A percentile compares a stretch with the other conserved stretches of the same genome.
Evolutionary conservation across 2,888 invertebrate species (phyloP).

Genomic region (Lasioglossum pauxillum): DNA sequence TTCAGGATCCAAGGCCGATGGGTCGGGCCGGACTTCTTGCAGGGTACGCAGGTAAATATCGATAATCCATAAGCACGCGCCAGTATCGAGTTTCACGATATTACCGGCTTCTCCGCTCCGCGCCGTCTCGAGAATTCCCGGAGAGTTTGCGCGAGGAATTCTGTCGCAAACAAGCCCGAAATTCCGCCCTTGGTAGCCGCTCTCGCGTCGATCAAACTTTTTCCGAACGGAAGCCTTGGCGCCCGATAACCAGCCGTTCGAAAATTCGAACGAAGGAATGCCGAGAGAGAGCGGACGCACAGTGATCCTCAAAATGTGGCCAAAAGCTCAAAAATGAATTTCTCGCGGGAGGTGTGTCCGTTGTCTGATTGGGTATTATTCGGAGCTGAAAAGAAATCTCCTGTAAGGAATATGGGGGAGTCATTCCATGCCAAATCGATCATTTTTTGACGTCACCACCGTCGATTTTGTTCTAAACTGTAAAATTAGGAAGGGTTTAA

Average conservation of each 20-base stretch:
- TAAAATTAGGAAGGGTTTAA: too few relatives aligned
- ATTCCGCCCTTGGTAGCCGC: slow-evolving; percentile 34
- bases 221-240: neutral
- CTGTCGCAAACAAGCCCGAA: slow-evolving; percentile 36
- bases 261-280: neutral
- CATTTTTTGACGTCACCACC: too few relatives aligned
- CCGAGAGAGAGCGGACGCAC: neutral
- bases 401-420: too few relatives aligned
- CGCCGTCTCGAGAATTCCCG: slow-evolving; percentile 53
- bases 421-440: too few relatives aligned
- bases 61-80: slow-evolving; percentile 64
- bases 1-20: slow-evolving; percentile 57
- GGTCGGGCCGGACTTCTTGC: slow-evolving; percentile 5
- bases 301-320: neutral
- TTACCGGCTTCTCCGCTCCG: slow-evolving; percentile 19
- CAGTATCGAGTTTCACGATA: slow-evolving; percentile 62
- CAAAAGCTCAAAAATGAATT: neutral
- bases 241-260: neutral
- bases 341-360: too few relatives aligned
- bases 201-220: slow-evolving; percentile 25
- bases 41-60: slow-evolving; percentile 51
- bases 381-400: too few relatives aligned
- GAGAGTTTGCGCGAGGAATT: slow-evolving; percentile 57
- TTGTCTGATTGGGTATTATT: too few relatives aligned
- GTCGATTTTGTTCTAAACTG: too few relatives aligned